Evolutionary conservation across 2,797 vertebrate genomes (phyloP).

Genomic region (Cossypha heuglini): DNA sequence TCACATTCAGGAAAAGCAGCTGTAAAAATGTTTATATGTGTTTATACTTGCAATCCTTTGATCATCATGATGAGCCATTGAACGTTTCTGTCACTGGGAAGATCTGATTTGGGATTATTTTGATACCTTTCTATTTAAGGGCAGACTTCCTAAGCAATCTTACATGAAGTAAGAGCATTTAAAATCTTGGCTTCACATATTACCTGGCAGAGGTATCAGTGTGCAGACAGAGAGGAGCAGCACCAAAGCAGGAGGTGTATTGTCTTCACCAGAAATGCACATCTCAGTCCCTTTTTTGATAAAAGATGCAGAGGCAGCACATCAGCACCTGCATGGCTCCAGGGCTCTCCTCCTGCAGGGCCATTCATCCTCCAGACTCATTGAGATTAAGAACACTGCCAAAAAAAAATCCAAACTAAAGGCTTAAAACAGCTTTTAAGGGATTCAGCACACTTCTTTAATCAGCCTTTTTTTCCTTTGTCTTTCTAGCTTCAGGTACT

Average conservation of each 20-base stretch:
- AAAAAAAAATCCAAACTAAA: not conserved
- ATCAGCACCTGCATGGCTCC: not conserved
- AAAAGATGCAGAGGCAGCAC: not conserved
- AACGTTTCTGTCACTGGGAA: not conserved
- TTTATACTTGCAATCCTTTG: not conserved
- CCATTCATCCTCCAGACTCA: not conserved
- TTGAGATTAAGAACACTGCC: not conserved
- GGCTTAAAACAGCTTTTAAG: not conserved
- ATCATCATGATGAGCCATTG: not conserved
- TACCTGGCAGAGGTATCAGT: not conserved
- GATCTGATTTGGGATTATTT: not conserved
- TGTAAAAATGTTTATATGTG: not conserved
- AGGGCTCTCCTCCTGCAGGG: not conserved
- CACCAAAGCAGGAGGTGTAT: not conserved
- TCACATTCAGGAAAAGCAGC: not conserved
- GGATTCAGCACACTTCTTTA: not conserved
- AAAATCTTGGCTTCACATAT: not conserved
- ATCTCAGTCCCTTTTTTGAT: not conserved
- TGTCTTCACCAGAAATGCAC: not conserved
- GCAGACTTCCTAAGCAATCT: not conserved
- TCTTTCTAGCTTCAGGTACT: not conserved
- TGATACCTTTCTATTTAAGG: not conserved
- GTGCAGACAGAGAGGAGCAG: not conserved
- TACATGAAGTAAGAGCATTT: not conserved
- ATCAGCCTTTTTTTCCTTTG: not conserved